phyloP scores from a whole-genome alignment of 2,797 vertebrate genomes.

The Cuniculus paca region DNA sequence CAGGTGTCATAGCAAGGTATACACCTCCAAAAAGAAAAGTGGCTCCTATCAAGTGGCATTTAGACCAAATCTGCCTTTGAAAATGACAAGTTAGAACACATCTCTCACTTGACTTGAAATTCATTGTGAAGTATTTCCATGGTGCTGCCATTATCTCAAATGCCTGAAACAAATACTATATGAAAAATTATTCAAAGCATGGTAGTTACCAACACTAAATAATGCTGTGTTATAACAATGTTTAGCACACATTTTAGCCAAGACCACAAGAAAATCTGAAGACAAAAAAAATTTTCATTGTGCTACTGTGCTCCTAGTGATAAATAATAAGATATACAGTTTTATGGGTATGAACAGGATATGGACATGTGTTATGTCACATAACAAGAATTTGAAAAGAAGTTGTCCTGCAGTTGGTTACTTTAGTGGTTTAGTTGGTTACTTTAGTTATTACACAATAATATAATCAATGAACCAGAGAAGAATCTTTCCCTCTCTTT shows the following conservation, averaged over 20 bases:
- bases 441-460: background rate
- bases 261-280: background rate
- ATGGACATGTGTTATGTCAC: background rate
- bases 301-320: background rate
- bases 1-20: background rate
- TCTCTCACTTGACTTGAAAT: background rate
- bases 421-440: background rate
- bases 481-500: background rate
- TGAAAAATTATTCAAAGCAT: background rate
- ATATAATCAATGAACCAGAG: background rate
- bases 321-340: background rate
- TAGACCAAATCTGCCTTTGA: conserved; percentile 6
- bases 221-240: background rate
- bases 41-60: background rate
- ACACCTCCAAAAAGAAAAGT: background rate
- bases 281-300: background rate
- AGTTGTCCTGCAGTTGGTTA: background rate
- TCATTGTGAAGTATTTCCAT: background rate
- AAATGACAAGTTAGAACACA: conserved; percentile 40
- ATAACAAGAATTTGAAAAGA: background rate
- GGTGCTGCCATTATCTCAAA: background rate
- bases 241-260: background rate
- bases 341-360: background rate
- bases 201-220: background rate
- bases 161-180: background rate